Evolutionary conservation across 2,888 invertebrate genomes (phyloP), one percentile per base, ranked within the genome.

Genomic region (Ephialtes manifestator): DNA sequence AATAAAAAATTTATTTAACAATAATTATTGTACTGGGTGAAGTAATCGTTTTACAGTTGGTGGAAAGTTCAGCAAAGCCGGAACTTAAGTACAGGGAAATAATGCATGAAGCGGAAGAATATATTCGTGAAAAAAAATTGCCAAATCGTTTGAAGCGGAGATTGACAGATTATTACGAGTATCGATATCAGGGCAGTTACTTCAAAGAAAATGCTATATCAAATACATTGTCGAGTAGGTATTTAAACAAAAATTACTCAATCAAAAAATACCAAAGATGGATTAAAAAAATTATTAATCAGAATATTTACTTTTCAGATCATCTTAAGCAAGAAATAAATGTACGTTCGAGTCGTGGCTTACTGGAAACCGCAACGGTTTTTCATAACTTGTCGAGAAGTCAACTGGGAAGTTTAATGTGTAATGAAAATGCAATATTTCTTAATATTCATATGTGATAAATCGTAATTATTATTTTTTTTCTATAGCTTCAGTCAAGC

Each of bases 51-150:
- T 89, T 94, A 87, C 94, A 95, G 90, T 88, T 94, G 51, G 90
- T 94, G 39, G 93, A 94, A 79, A 94, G 94, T 0, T 91, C 90
- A 68, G 93, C 92, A 3, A 94, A 94, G 1, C 94, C 95, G 0
- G 92, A 94, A 83, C 90, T 94, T 31, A 95, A 95, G 87, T 95
- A 95, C 89, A 93, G 94, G 65, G 95, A 95, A 86, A 94, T 96
- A 88, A 95, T 95, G 89, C 94, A 95, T 67, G 95, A 96, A 90
- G 89, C 95, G 11, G 94, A 95, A 91, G 95, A 95, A 85, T 96
- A 96, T 89, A 96, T 96, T 95, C 92, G 93, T 11, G 95, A 95
- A 83, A 95, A 95, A 89, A 95, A 95, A 87, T 94, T 96, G 35
- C 95, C 96, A 0, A 88, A 92, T n/a, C 90, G 94, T 31, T 92